Base-by-base conservation (phyloP, 2,888 invertebrate species). In the Actias luna region DNA sequence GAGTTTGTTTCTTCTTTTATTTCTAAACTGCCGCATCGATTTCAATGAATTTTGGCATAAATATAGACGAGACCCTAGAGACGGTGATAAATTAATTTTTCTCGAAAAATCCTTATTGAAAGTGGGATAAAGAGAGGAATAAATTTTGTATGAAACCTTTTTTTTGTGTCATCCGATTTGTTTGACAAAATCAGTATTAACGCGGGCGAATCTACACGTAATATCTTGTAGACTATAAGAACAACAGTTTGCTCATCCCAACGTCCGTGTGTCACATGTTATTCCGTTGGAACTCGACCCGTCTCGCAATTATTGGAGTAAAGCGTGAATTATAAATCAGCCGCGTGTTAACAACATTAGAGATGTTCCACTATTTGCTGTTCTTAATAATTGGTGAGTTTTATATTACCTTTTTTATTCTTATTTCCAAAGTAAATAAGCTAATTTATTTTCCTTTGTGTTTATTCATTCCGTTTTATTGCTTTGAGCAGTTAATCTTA, bases 311-410 rank as follows among this genome's bases (percentile, higher is more conserved):
- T 78, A 79, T 80, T 77, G 66, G 68, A 72, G 71, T 70, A 68
- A 71, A 69, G n/a, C 69, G 74, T 72, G 75, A 76, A 77, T 83
- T 74, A 83, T 73, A 78, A 78, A 75, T 72, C 69, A 66, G 66
- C 68, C 65, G 75, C 74, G 69, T 63, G 64, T 61, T 65, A 63
- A 62, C 69, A 68, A 64, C 60, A 61, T 35, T 62, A 65, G 62
- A 75, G 68, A 88, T 87, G 87, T 69, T 73, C 69, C 70, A 67
- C 63, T 75, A 77, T 68, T 76, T 69, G 74, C 22, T 50, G 22
- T 69, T 75, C 60, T 67, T 76, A 22, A 62, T 84, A 70, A 75
- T 83, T 67, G 84, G 88, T 88, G 68, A 85, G 87, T 82, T 73
- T 69, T 64, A 67, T 68, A 61, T 16, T 58, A 58, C 14, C 65